phyloP scores from a whole-genome alignment of 2,888 invertebrate genomes.

The Cosmopolites sordidus region DNA sequence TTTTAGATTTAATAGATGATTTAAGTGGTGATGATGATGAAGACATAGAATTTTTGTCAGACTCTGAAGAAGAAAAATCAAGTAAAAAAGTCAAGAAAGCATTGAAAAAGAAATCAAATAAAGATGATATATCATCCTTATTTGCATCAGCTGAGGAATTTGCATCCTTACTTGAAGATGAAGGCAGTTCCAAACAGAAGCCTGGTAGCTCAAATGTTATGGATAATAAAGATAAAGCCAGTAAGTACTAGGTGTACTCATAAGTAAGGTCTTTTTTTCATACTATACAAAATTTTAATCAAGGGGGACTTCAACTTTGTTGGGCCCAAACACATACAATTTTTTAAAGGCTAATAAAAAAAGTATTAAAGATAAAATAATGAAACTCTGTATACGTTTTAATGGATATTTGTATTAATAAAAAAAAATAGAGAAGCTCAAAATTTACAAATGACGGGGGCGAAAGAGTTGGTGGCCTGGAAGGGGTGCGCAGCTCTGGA shows the following conservation, averaged over 20 bases:
- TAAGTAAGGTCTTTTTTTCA: no score
- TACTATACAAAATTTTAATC: not conserved
- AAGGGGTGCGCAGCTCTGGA: no score
- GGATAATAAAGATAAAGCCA: constrained; percentile 72
- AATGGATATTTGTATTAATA: no score
- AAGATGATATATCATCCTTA: constrained; percentile 56
- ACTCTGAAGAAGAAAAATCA: constrained; percentile 33
- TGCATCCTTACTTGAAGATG: constrained; percentile 81
- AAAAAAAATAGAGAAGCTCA: no score
- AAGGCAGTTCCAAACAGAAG: constrained; percentile 57
- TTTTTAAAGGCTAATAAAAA: no score
- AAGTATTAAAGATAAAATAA: no score
- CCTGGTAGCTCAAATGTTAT: constrained; percentile 66
- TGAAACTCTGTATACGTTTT: no score
- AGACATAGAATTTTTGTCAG: constrained; percentile 48
- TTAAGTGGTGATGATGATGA: constrained; percentile 40
- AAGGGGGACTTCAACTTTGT: not conserved
- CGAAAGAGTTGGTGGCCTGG: no score
- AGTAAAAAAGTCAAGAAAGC: constrained; percentile 18
- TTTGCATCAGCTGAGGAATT: constrained; percentile 89
- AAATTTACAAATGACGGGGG: no score
- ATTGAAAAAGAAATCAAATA: constrained; percentile 27
- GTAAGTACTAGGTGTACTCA: no score
- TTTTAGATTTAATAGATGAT: constrained; percentile 36
- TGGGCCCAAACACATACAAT: no score